Conservation (phyloP, 2,113 vertebrate species). For the Pyxicephalus adspersus region DNA sequence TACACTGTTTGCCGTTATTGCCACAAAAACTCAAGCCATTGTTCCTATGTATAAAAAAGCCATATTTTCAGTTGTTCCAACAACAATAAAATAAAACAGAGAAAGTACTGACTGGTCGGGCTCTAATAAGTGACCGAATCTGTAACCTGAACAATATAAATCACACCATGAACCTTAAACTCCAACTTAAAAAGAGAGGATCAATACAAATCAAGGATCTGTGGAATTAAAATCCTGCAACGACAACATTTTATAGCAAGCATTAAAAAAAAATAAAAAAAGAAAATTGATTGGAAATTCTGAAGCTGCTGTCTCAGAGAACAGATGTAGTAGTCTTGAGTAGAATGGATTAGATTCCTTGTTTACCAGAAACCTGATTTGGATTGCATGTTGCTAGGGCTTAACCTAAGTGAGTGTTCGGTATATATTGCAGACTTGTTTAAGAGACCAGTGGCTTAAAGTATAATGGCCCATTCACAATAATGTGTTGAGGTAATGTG, state of each 20-base stretch:
- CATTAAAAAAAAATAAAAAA: conserved; percentile 11
- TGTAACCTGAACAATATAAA: conserved; percentile 28
- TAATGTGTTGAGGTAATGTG: too few relatives aligned
- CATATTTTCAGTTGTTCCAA: too few relatives aligned
- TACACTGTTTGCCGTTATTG: background rate
- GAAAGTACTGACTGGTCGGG: background rate
- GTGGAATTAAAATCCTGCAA: conserved; percentile 39
- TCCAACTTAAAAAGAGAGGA: conserved; percentile 32
- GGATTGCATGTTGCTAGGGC: too few relatives aligned
- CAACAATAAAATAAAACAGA: too few relatives aligned
- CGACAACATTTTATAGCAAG: conserved; percentile 25
- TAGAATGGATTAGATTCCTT: background rate
- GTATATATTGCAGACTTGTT: too few relatives aligned
- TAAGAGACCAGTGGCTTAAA: too few relatives aligned
- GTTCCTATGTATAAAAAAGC: background rate
- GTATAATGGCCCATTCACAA: too few relatives aligned
- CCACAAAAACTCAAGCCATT: background rate
- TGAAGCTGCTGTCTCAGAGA: background rate
- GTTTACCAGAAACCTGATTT: background rate
- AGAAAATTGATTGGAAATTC: conserved; percentile 33
- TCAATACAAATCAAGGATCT: conserved; percentile 46
- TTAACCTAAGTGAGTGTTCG: too few relatives aligned
- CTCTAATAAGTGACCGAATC: background rate
- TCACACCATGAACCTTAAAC: background rate
- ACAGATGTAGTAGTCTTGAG: conserved; percentile 2